phyloP scores from a whole-genome alignment of 2,888 invertebrate species.

The Harpagoxenus sublaevis region DNA sequence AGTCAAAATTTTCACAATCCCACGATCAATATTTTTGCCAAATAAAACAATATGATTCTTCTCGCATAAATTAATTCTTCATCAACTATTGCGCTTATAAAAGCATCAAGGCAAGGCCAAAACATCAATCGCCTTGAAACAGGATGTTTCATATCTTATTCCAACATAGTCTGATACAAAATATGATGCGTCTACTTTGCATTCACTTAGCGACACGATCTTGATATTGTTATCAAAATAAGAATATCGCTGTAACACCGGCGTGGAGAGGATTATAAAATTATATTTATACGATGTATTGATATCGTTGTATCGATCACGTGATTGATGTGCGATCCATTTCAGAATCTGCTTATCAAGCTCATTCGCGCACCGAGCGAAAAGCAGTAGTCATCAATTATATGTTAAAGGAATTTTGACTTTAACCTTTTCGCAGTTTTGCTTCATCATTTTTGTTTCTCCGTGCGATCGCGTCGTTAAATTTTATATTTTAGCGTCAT shows the following conservation, averaged over 20 bases:
- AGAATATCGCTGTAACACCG: not conserved
- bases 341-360: slow-evolving; percentile 42
- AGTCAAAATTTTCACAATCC: not conserved
- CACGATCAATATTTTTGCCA: not conserved
- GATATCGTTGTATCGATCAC: slow-evolving; percentile 2
- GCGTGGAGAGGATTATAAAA: not conserved
- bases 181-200: not conserved
- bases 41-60: not conserved
- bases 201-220: not conserved
- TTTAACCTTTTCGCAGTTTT: not conserved
- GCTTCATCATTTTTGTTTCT: not conserved
- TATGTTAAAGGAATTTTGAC: slow-evolving; percentile 8
- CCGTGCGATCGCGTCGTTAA: not conserved
- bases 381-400: slow-evolving; percentile 31
- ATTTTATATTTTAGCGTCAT: not conserved
- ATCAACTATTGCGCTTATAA: not conserved
- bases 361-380: not conserved
- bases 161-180: not conserved
- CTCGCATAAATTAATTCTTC: not conserved
- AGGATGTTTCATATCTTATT: not conserved
- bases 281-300: not conserved
- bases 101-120: not conserved
- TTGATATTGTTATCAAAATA: not conserved
- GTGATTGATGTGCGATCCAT: not conserved
- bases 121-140: not conserved